A percentile compares a stretch with the other conserved stretches of the same genome.
Evolutionary conservation across 2,888 invertebrate genomes (phyloP).

Genomic region (Tetranychus piercei): DNA sequence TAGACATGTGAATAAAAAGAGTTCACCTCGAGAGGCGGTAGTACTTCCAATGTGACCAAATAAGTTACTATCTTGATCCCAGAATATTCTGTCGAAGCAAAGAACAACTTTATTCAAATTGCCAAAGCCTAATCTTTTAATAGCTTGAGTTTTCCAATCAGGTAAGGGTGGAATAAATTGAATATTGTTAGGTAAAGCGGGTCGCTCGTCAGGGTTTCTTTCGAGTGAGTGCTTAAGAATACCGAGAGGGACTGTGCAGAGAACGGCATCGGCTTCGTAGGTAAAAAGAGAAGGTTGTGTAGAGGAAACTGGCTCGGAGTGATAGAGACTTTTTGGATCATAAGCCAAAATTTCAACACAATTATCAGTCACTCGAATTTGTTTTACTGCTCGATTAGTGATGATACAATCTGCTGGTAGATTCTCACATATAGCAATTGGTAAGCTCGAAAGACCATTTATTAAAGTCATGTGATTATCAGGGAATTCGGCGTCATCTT

Average conservation of each 20-base stretch:
- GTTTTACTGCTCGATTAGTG: conserved; percentile 68
- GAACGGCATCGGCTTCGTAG: conserved; percentile 65
- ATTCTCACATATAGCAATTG: conserved; percentile 77
- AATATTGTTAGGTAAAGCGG: conserved; percentile 43
- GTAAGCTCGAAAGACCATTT: conserved; percentile 90
- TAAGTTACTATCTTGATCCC: conserved; percentile 87
- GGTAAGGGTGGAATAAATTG: conserved; percentile 63
- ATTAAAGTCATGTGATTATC: conserved; percentile 94
- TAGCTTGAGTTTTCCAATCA: conserved; percentile 84
- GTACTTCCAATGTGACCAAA: conserved; percentile 95
- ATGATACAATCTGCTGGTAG: conserved; percentile 54
- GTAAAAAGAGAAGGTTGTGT: not conserved
- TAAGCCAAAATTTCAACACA: conserved; percentile 41
- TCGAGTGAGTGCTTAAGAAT: conserved; percentile 47
- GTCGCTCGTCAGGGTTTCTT: conserved; percentile 25
- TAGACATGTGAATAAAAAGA: conserved; percentile 93
- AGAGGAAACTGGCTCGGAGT: not conserved
- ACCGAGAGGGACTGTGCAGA: conserved; percentile 92
- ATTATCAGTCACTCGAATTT: conserved; percentile 55
- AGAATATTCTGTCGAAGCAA: conserved; percentile 90
- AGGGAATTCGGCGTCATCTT: conserved; percentile 95
- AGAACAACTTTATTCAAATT: conserved; percentile 83
- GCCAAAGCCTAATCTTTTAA: conserved; percentile 84
- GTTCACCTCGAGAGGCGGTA: conserved; percentile 80
- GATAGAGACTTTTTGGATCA: conserved; percentile 3